Percentiles rank a stretch among this genome's conserved stretches.
Conservation (phyloP, 30 jellyfish, hydroid and myxozoan genomes). For the Phacellophora camtschatica region DNA sequence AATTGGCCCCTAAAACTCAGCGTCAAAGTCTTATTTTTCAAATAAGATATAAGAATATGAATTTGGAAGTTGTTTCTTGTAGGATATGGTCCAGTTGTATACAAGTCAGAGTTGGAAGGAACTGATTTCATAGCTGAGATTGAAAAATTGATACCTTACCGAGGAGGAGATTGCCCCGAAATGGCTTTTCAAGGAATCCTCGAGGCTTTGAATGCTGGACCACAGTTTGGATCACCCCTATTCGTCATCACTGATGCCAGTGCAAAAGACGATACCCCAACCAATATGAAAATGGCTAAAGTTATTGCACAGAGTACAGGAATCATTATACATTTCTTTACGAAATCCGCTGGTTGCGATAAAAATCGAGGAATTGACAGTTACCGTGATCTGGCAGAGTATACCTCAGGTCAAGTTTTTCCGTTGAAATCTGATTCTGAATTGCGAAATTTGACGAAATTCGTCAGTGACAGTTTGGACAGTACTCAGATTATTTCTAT, state of each 20-base stretch:
- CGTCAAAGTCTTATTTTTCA: too few relatives aligned
- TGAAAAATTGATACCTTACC: constrained; percentile 45
- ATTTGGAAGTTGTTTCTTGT: too few relatives aligned
- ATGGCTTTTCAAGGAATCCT: constrained; percentile 80
- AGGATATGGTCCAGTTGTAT: constrained; percentile 75
- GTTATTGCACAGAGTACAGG: constrained; percentile 80
- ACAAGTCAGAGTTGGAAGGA: constrained; percentile 54
- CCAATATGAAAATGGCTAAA: constrained; percentile 61
- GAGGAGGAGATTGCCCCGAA: constrained; percentile 94
- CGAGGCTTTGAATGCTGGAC: constrained; percentile 85
- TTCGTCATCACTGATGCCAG: constrained; percentile 93
- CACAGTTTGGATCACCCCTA: constrained; percentile 80
- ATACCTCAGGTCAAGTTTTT: constrained; percentile 82
- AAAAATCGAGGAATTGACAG: constrained; percentile 49
- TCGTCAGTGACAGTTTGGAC: constrained; percentile 59
- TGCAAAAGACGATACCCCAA: constrained; percentile 80
- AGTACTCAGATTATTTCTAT: constrained; percentile 48
- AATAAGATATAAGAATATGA: too few relatives aligned
- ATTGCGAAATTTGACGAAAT: constrained; percentile 26
- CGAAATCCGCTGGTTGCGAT: constrained; percentile 79
- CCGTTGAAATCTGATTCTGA: constrained; percentile 54
- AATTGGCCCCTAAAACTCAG: too few relatives aligned
- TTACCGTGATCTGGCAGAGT: constrained; percentile 74
- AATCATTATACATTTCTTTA: constrained; percentile 73
- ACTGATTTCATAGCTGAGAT: constrained; percentile 49